Percentiles rank a stretch among this genome's conserved stretches.
These are phyloP conservation scores for Hyles euphorbiae DNA, from an alignment of 1,140 invertebrate genomes.

Conservation along the genomic window DNA sequence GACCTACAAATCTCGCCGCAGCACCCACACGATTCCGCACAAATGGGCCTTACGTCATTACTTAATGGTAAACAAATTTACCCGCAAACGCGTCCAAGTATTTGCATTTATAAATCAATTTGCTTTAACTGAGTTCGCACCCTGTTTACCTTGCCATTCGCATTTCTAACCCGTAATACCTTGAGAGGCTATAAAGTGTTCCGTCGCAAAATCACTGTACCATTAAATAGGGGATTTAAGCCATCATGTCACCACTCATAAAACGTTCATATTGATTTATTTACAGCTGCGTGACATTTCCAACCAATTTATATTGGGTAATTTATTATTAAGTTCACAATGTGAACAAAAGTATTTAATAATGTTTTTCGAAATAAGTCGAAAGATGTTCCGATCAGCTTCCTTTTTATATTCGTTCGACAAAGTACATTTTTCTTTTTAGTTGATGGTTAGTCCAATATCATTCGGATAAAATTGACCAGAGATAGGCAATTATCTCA, in stretches of 20 bases:
- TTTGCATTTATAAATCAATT: slow-evolving; percentile 6
- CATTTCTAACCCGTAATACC: neutral
- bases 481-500: too few species aligned
- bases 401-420: too few species aligned
- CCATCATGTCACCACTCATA: neutral
- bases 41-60: slow-evolving; percentile 3
- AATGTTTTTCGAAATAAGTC: too few species aligned
- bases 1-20: slow-evolving; percentile 2
- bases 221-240: slow-evolving; percentile 1
- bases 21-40: slow-evolving; percentile 1
- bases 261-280: too few species aligned
- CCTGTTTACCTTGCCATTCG: slow-evolving; percentile 1
- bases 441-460: too few species aligned
- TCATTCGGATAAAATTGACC: too few species aligned
- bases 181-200: slow-evolving; percentile 4
- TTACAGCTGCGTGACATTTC: too few species aligned
- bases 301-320: too few species aligned
- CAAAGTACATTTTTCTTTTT: too few species aligned
- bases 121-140: neutral
- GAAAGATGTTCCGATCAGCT: too few species aligned
- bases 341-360: too few species aligned
- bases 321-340: too few species aligned
- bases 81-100: slow-evolving; percentile 6
- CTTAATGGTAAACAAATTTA: slow-evolving; percentile 8
- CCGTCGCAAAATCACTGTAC: neutral